Base-by-base conservation (phyloP, 2,797 vertebrate species). In the Alosa sapidissima region DNA sequence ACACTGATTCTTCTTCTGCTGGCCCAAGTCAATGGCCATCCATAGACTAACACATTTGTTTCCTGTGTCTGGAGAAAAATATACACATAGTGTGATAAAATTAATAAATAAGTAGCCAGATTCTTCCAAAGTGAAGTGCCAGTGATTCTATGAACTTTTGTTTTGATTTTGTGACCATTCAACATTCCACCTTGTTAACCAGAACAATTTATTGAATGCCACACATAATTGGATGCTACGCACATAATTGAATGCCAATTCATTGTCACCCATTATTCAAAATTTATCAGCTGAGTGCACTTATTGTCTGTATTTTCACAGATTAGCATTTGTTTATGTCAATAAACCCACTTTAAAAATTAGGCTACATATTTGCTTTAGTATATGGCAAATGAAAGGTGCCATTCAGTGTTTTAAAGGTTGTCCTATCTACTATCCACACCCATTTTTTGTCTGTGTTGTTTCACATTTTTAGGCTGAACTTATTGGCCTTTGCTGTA, bases 141-240 rank as follows among this genome's bases (percentile, higher is more conserved):
- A 21, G 36, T 78, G 28, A 47, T 47, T 47, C 16, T 47, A 47
- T 19, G 41, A 2, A 65, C 6, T 47, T 78, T 45, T 45, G 41
- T 78, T 78, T 78, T 47, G 41, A 45, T 78, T 47, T 21, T 21
- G 16, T 47, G 41, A 78, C 16, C 36, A 19, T 78, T 78, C 58
- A 41, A 41, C 36, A 47, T 47, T 8, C 19, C 21, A 45, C 41
- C 72, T 47, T 47, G 41, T 21, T 45, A 78, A 41, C 16, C 6
- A 41, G 41, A 78, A 45, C 65, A 72, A 21, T 78, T 36, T 41
- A 78, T 78, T 45, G 72, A 47, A 78, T 78, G 72, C 7, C 2
- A 21, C 36, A 78, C 72, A 75, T 75, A 78, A 78, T 78, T 47
- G 72, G 72, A 47, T 78, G 72, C 72, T 21, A 78, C 36, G 16